phyloP scores from a whole-genome alignment of 2,113 vertebrate genomes.

The Sturnira hondurensis region DNA sequence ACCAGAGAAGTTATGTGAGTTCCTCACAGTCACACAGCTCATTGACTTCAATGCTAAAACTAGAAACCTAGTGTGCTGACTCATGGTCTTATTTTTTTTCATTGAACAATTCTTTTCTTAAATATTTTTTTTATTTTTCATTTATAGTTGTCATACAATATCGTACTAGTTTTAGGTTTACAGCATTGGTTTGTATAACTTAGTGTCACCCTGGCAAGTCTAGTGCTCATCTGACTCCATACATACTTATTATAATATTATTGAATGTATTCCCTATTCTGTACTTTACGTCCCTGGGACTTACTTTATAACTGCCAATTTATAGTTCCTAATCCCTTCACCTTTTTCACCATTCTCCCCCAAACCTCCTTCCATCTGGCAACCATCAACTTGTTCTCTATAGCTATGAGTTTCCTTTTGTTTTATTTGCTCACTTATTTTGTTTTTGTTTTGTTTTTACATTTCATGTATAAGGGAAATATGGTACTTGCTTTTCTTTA shows the following conservation, averaged over 20 bases:
- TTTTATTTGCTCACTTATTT: background rate
- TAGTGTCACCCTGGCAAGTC: background rate
- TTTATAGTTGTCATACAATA: background rate
- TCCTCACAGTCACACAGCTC: background rate
- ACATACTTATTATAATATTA: no score
- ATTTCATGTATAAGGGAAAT: background rate
- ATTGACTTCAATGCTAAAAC: background rate
- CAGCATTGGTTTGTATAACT: background rate
- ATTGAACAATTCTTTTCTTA: background rate
- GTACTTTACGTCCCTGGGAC: no score
- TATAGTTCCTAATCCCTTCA: no score
- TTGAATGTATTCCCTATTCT: no score
- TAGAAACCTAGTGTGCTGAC: background rate
- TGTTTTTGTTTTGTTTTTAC: background rate
- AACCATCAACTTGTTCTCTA: no score
- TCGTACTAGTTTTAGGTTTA: background rate
- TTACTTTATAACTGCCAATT: no score
- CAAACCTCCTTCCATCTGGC: no score
- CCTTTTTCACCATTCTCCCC: no score
- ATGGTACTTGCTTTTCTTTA: background rate
- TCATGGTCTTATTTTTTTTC: background rate
- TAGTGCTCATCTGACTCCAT: background rate
- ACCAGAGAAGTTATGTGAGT: background rate
- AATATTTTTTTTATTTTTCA: background rate
- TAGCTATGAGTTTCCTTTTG: no score